Evolutionary conservation across 2,888 invertebrate species (phyloP), one percentile per base, ranked within the genome.

Genomic region (Liposcelis brunnea): DNA sequence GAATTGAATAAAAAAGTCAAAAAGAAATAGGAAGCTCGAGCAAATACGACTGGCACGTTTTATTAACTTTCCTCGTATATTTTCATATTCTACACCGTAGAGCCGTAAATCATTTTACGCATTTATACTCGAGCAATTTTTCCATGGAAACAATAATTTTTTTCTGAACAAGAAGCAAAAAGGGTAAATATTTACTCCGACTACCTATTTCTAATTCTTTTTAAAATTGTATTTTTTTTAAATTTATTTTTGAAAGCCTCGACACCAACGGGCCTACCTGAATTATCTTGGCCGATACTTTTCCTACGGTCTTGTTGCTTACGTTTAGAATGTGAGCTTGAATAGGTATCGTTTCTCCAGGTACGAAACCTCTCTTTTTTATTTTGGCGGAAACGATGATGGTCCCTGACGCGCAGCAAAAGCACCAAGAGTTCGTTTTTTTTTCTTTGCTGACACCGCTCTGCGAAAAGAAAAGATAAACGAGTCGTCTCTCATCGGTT

Each of bases 251-350:
- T 32, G n/a, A 32, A 32, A 32, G 10, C 10, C n/a, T n/a, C n/a
- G 32, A 10, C 32, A 32, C 10, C n/a, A 32, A 10, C 32, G n/a
- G 32, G n/a, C 40, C 21, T 14, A 57, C 56, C 53, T 57, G 56
- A 19, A 53, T 37, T 16, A 57, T 53, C 8, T 51, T 50, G 8
- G 53, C 55, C 32, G 51, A 50, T 4, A 52, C 52, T n/a, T 49
- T 48, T 7, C 49, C 48, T 21, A 57, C 52, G 18, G 48, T 48
- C 2, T 50, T 49, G 49, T 55, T 54, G 50, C 55, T 57, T 54
- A 56, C 56, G 49, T 58, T 59, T 49, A 56, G 52, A n/a, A 59
- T 53, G 38, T 57, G 55, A 5, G 55, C 56, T 11, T 49, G 52
- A 26, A 58, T 49, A 3, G 53, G 53, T 7, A 58, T 52, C 5